Base-by-base conservation (phyloP, 2,888 invertebrate genomes). In the Scelioninae gen. 2 region DNA sequence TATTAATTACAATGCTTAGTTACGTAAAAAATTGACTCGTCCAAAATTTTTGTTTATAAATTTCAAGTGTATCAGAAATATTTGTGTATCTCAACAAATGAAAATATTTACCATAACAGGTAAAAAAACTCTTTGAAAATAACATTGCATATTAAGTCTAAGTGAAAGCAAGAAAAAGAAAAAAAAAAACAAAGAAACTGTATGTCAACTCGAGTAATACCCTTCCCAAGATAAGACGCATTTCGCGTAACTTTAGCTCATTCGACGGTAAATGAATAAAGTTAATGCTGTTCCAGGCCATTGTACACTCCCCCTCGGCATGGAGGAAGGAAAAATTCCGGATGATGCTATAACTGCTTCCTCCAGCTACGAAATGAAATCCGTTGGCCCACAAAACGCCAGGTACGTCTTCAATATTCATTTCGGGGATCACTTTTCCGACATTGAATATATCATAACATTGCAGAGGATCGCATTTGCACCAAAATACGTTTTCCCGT, bases 341-440 rank as follows among this genome's bases (percentile, higher is more conserved):
- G 94, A 96, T 87, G 91, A 92, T 78, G 94, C 94, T 78, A 93
- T 96, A 81, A 91, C 93, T 3, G 94, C 95, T 68, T 95, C 94
- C 83, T 95, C 95, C 58, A 94, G 93, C 78, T 93, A 92, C 86
- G 95, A 96, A 85, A 90, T 91, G 80, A 93, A 94, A 84, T 94
- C 93, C 79, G 95, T 95, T 31, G 96, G 96, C 53, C 95, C 96
- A 28, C 92, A 94, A 80, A 94, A 94, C 85, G 94, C 94, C 75
- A 92, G 96, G 96, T 95, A 88, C 89, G 87, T 48, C 37, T 55
- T 50, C 48, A 50, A 57, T 72, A 63, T 53, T 64, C 58, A 52
- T 25, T n/a, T n/a, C n/a, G n/a, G n/a, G n/a, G n/a, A 71, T 70
- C 50, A 28, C 55, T 55, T 63, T 63, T 10, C 4, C 18, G 13